Percentiles rank a stretch among this genome's conserved stretches.
Conservation (phyloP, 2,113 vertebrate species). For the Pterophyllum scalare region DNA sequence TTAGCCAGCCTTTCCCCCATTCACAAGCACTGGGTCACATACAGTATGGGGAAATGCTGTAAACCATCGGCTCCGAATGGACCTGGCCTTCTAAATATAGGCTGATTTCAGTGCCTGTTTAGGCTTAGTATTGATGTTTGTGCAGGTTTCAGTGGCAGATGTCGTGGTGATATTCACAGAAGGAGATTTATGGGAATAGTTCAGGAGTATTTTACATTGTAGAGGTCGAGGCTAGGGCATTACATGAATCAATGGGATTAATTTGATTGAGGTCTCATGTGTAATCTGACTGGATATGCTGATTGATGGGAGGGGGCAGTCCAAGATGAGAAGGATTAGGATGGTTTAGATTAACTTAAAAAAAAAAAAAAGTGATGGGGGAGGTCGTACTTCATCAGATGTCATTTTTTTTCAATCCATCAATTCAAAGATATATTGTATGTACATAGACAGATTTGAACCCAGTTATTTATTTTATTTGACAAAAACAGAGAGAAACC, state of each 20-base stretch:
- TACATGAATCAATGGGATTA: conserved; percentile 73
- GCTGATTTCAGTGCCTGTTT: conserved; percentile 45
- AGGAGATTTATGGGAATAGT: conserved; percentile 69
- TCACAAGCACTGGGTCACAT: conserved; percentile 50
- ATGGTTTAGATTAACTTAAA: conserved; percentile 61
- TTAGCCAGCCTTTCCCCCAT: conserved; percentile 34
- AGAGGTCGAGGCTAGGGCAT: conserved; percentile 62
- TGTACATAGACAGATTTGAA: not conserved
- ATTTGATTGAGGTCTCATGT: conserved; percentile 70
- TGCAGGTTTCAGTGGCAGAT: conserved; percentile 75
- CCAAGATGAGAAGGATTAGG: conserved; percentile 68
- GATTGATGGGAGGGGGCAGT: conserved; percentile 46
- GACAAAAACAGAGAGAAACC: not conserved
- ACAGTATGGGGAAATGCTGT: conserved; percentile 21
- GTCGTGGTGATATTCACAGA: conserved; percentile 56
- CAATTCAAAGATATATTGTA: not conserved
- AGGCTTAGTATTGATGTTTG: conserved; percentile 71
- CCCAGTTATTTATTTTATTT: not conserved
- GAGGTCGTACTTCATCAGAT: conserved; percentile 2
- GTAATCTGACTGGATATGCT: conserved; percentile 68
- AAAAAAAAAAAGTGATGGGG: conserved; percentile 27
- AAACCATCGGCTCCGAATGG: conserved; percentile 1
- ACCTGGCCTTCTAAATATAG: conserved; percentile 62
- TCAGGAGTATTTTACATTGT: conserved; percentile 51
- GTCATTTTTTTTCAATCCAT: conserved; percentile 15